A percentile compares a stretch with the other conserved stretches of the same genome.
phyloP scores from a whole-genome alignment of 1,140 invertebrate species.

The Agraylea sexmaculata region DNA sequence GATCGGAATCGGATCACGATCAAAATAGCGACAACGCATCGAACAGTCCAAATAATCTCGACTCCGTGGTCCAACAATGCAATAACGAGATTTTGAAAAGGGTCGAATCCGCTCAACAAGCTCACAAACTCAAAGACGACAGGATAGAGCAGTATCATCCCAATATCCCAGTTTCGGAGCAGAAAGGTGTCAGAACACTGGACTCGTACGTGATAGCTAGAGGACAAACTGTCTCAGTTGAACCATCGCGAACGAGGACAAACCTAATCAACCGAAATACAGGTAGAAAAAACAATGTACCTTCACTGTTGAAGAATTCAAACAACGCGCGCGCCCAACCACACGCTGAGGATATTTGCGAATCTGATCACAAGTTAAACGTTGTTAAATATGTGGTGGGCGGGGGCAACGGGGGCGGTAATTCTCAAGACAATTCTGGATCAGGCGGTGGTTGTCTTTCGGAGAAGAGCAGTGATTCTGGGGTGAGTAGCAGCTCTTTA shows the following conservation, averaged over 20 bases:
- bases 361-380: conserved; percentile 48
- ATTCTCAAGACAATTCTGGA: conserved; percentile 24
- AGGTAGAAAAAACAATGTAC: conserved; percentile 17
- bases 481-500: conserved; percentile 69
- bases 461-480: conserved; percentile 75
- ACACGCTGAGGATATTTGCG: conserved; percentile 52
- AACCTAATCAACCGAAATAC: conserved; percentile 17
- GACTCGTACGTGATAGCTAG: conserved; percentile 35
- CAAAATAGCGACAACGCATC: conserved; percentile 33
- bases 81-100: conserved; percentile 45
- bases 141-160: conserved; percentile 29
- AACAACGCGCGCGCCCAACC: too few species aligned
- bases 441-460: conserved; percentile 56
- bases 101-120: conserved; percentile 33
- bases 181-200: conserved; percentile 28
- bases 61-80: conserved; percentile 45
- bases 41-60: conserved; percentile 31
- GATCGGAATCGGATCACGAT: conserved; percentile 36
- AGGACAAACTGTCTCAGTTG: conserved; percentile 32
- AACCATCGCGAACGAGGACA: conserved; percentile 24
- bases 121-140: conserved; percentile 29
- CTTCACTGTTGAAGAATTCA: conserved; percentile 17
- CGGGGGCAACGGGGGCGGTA: conserved; percentile 38
- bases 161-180: conserved; percentile 32
- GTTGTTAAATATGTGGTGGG: conserved; percentile 53